Evolutionary conservation across 1,140 invertebrate species (phyloP), one percentile per base, ranked within the genome.

Genomic region (Pectinophora gossypiella): DNA sequence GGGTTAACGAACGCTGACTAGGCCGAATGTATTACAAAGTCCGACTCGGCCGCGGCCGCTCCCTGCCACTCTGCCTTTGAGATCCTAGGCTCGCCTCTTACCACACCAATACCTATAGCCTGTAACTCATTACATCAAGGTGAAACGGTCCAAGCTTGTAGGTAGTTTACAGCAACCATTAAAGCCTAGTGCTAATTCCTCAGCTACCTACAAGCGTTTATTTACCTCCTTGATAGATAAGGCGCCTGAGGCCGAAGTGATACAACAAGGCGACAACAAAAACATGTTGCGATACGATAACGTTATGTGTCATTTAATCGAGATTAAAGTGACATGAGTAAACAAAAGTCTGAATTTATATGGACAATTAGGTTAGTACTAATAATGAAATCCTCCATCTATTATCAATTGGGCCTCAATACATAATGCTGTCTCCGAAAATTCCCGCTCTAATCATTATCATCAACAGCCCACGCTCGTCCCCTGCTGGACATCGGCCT

Each of bases 11-110:
- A 76, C 83, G 83, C 76, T 81, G 76, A 85, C 80, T 85, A 84
- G 82, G 82, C 76, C 82, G 79, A 84, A 84, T 78, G 78, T 80
- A 85, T 85, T 85, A 85, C 78, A 81, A 84, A 82, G 80, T 84
- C 82, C 79, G 76, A 83, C 63, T 77, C 64, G 72, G 59, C 72
- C 61, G 72, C 68, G 69, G 70, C 77, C 79, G 74, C 79, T 83
- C 82, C 79, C 81, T 79, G 68, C 72, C 76, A 65, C 74, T 74
- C 72, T 76, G 72, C 72, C 73, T 72, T 69, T 68, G 64, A 81
- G 76, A 80, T 84, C 76, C 67, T 81, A 85, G 78, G 71, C 64
- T 77, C 62, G 69, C 81, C 80, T 81, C 74, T 86, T 86, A 84
- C 82, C 64, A 64, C 64, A 72, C 64, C 57, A 22, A 64, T 76